A percentile compares a stretch with the other conserved stretches of the same genome.
Conservation (phyloP, 2,113 vertebrate genomes). For the Gallinago paraguaiae region DNA sequence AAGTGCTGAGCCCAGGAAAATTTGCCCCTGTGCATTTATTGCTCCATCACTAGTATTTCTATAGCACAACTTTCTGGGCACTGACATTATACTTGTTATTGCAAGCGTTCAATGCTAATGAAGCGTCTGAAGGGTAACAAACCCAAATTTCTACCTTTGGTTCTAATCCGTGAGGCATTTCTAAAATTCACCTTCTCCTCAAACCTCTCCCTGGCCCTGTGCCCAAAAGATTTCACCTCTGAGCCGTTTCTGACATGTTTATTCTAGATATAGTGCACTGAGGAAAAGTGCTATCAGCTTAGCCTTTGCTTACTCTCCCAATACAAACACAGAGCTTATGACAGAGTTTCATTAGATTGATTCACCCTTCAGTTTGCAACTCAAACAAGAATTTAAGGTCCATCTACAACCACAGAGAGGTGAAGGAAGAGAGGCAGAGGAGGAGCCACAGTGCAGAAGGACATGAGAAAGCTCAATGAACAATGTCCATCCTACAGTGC, state of each 20-base stretch:
- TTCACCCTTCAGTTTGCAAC: neutral
- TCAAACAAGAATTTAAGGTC: neutral
- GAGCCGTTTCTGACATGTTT: neutral
- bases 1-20: conserved; percentile 7
- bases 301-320: neutral
- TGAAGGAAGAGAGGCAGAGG: neutral
- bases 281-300: neutral
- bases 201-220: neutral
- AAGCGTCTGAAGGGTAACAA: neutral
- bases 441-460: neutral
- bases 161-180: neutral
- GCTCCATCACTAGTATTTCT: neutral
- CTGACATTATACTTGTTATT: fast-evolving
- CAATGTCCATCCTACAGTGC: fast-evolving
- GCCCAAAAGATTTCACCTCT: neutral
- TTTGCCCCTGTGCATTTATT: neutral
- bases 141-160: neutral
- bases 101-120: fast-evolving
- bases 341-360: neutral
- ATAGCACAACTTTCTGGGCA: fast-evolving
- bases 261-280: neutral
- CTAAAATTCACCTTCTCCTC: neutral
- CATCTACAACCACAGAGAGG: neutral
- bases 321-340: neutral
- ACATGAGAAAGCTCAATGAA: neutral